Evolutionary conservation across 2,888 invertebrate species (phyloP), one percentile per base, ranked within the genome.

Genomic region (Scelioninae gen. 1): DNA sequence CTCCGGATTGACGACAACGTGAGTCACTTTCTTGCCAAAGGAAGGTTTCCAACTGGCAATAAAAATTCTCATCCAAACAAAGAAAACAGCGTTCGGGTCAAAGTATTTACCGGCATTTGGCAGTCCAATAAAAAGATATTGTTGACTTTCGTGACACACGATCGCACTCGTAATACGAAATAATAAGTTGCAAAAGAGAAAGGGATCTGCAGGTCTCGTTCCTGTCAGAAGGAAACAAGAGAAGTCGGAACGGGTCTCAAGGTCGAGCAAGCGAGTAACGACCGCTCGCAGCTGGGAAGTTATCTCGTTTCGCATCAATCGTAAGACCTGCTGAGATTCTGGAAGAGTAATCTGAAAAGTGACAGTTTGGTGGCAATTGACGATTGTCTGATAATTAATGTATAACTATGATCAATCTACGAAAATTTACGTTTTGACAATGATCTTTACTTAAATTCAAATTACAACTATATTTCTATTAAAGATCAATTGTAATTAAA

Each of bases 231-330:
- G 78, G 66, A 79, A 83, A 79, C 75, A 71, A 79, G 83, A 83
- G 75, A 69, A 78, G 78, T 79, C 75, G 63, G 71, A 75, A 83
- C 75, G 79, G 65, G 71, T 84, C 82, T 84, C 87, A 88, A 88
- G 88, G 87, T 86, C 87, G 87, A 82, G 79, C 66, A 45, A 83
- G 82, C 85, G 83, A 80, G 83, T 83, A 85, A 83, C 85, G 85
- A 85, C 83, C 83, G 85, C 81, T 74, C 80, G 82, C 84, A 81
- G 84, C 78, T 82, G 84, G 78, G 71, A 81, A 84, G 77, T 69
- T 82, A 82, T 77, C 82, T 82, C 74, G 74, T 79, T 75, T 72
- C 82, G 80, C 77, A 75, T 84, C 77, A 80, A 84, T 80, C 77
- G 79, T 38, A 55, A 69, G 72, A 80, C 79, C 32, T 79, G 66